Conservation (phyloP, 1,140 invertebrate genomes). For the Panagrolaimus sp. region DNA sequence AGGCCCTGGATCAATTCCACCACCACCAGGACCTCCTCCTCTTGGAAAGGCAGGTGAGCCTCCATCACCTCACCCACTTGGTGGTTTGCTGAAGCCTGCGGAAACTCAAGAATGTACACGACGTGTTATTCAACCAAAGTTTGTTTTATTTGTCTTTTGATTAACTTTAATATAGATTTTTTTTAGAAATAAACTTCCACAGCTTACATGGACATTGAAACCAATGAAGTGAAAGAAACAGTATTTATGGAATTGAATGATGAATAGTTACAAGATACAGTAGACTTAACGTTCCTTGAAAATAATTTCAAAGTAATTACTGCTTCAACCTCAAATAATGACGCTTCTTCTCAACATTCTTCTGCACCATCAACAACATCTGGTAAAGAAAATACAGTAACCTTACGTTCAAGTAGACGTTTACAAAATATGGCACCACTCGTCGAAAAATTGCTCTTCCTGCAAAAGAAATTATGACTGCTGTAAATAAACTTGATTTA, state of each 20-base stretch:
- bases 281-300: background rate
- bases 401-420: constrained; percentile 85
- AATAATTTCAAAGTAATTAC: background rate
- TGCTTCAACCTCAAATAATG: background rate
- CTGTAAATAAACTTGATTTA: constrained; percentile 85
- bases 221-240: constrained; percentile 94
- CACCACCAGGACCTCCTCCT: constrained; percentile 42
- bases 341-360: constrained; percentile 29
- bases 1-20: too few relatives aligned
- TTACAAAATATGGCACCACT: constrained; percentile 96
- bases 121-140: constrained; percentile 8
- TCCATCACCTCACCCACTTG: constrained; percentile 6
- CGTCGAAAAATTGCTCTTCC: constrained; percentile 88
- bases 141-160: constrained; percentile 33
- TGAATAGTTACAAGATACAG: constrained; percentile 71
- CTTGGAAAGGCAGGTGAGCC: constrained; percentile 62
- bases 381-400: constrained; percentile 79
- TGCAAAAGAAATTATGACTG: constrained; percentile 81
- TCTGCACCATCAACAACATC: constrained; percentile 53
- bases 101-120: background rate
- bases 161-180: too few relatives aligned
- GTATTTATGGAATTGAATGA: constrained; percentile 97
- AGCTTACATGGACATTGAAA: constrained; percentile 97
- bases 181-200: constrained; percentile 86
- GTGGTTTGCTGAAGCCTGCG: background rate